These are phyloP conservation scores for Diadromus collaris DNA, from an alignment of 2,888 invertebrate species.

Conservation along the genomic window DNA sequence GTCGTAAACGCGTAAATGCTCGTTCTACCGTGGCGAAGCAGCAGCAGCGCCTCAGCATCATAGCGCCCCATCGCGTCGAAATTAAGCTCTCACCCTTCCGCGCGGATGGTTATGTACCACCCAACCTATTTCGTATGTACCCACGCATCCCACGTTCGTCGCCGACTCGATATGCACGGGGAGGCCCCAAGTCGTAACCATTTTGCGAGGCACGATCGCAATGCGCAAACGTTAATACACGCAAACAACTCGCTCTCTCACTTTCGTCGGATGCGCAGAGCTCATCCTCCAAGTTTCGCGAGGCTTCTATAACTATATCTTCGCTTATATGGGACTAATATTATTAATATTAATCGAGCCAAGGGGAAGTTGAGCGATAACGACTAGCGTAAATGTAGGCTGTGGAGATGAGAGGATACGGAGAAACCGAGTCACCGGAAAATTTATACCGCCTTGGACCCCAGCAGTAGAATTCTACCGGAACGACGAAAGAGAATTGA, in stretches of 20 bases:
- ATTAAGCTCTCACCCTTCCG: constrained; percentile 46
- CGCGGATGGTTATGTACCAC: constrained; percentile 18
- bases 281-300: constrained; percentile 28
- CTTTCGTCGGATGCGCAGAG: neutral
- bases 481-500: constrained; percentile 25
- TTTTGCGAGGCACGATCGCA: constrained; percentile 48
- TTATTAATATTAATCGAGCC: constrained; percentile 56
- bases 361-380: constrained; percentile 39
- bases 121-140: constrained; percentile 31
- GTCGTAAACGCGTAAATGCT: constrained; percentile 56
- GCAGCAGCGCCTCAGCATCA: constrained; percentile 32
- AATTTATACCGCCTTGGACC: constrained; percentile 51
- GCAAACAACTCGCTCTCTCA: constrained; percentile 42
- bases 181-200: constrained; percentile 52
- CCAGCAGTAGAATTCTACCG: constrained; percentile 38
- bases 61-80: constrained; percentile 36
- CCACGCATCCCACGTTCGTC: constrained; percentile 30
- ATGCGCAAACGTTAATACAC: constrained; percentile 52
- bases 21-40: constrained; percentile 30
- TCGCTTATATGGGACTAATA: constrained; percentile 46
- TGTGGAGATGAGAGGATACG: constrained; percentile 23
- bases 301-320: constrained; percentile 20
- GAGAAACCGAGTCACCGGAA: constrained; percentile 20
- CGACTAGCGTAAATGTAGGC: constrained; percentile 53
- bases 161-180: constrained; percentile 48